Conservation (phyloP, 2,797 vertebrate species). For the Micrastur ruficollis region DNA sequence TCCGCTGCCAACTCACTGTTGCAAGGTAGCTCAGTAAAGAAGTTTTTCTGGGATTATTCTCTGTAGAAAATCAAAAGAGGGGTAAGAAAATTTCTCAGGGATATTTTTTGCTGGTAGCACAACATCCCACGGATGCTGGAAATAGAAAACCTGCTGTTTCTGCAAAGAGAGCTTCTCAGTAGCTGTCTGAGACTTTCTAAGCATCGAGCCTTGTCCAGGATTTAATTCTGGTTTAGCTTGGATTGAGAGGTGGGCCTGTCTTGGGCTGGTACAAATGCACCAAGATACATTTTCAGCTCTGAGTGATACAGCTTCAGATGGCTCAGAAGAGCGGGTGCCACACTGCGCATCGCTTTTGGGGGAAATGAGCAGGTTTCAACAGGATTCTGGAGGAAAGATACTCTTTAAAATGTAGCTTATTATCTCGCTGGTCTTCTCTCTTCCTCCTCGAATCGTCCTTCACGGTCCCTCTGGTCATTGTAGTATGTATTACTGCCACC, state of each 20-base stretch:
- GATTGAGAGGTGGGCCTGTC: background rate
- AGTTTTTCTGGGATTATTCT: background rate
- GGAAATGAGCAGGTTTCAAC: background rate
- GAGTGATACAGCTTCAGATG: background rate
- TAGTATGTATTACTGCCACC: background rate
- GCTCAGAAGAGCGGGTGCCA: background rate
- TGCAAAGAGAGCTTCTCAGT: background rate
- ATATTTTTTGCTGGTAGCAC: background rate
- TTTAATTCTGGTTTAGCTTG: background rate
- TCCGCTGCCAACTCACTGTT: background rate
- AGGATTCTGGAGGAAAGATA: background rate
- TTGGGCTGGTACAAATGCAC: background rate
- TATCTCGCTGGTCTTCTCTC: background rate
- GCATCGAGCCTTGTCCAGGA: background rate
- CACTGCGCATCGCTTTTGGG: background rate
- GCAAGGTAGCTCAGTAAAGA: background rate
- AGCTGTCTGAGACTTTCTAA: background rate
- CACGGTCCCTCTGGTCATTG: background rate
- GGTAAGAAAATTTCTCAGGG: background rate
- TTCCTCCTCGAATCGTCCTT: background rate
- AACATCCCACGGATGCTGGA: background rate
- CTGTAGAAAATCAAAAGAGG: background rate
- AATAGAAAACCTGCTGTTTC: slow-evolving; percentile 15
- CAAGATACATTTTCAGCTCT: background rate
- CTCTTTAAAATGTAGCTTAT: background rate